Evolutionary conservation across 2,888 invertebrate genomes (phyloP).

Genomic region (Heteromyza rotundicornis): DNA sequence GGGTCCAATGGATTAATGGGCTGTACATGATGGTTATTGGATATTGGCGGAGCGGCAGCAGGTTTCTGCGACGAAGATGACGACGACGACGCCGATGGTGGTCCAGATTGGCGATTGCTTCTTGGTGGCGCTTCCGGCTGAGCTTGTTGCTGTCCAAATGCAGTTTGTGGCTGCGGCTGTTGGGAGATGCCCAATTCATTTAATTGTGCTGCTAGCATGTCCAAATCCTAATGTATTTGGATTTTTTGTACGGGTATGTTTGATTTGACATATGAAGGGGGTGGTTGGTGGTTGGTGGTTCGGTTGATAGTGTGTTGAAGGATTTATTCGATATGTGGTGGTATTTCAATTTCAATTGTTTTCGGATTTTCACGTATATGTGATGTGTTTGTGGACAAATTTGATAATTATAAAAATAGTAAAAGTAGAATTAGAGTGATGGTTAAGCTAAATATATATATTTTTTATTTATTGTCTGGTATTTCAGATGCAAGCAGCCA

Average conservation of each 20-base stretch:
- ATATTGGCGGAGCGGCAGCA: slow-evolving; percentile 58
- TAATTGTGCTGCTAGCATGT: slow-evolving; percentile 93
- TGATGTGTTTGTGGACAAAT: neutral
- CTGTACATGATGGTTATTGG: slow-evolving; percentile 61
- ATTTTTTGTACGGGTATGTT: slow-evolving; percentile 42
- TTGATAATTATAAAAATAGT: slow-evolving; percentile 40
- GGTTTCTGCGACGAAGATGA: slow-evolving; percentile 50
- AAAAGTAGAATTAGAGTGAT: slow-evolving; percentile 58
- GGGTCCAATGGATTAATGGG: slow-evolving; percentile 70
- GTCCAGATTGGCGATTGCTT: slow-evolving; percentile 64
- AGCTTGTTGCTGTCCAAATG: slow-evolving; percentile 58
- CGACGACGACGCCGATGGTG: slow-evolving; percentile 45
- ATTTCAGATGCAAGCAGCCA: neutral
- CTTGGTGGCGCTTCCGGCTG: slow-evolving; percentile 77
- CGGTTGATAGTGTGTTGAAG: neutral
- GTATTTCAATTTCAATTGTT: neutral
- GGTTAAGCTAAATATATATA: neutral
- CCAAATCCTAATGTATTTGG: slow-evolving; percentile 80
- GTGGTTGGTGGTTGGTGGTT: neutral
- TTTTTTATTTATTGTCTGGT: neutral
- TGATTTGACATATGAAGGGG: slow-evolving; percentile 18
- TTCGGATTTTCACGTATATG: neutral
- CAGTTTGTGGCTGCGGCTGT: slow-evolving; percentile 61
- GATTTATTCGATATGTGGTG: neutral
- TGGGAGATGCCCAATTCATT: slow-evolving; percentile 84